Base-by-base conservation (phyloP, 2,113 vertebrate species). In the Thunnus maccoyii region DNA sequence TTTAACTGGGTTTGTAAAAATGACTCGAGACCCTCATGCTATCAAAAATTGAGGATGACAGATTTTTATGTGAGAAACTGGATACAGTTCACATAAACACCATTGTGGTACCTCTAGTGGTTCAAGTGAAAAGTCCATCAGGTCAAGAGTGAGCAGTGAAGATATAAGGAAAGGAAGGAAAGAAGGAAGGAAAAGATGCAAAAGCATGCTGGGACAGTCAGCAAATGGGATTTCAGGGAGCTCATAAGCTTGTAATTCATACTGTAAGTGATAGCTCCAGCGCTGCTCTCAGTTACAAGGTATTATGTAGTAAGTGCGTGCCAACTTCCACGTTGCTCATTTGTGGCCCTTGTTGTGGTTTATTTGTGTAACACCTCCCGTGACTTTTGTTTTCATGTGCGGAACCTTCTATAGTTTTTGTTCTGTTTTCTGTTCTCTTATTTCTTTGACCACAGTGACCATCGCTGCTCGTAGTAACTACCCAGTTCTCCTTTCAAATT, bases 201-300 rank as follows among this genome's bases (percentile, higher is more conserved):
- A 41, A 27, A 47, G 20, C 30, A 22, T 20, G 50, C n/a, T 15
- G 3, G 11, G 17, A 46, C 13, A 15, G 52, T 9, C 6, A 51
- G 32, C 65, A 22, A 62, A 78, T 57, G 13, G 18, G 51, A 62
- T 76, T 69, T 57, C 22, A 25, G 15, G 27, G 14, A 71, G 75
- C 50, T 67, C 47, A 18, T 17, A 51, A 22, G 22, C 71, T 50
- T 27, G 58, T 80, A 75, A 75, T 52, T 68, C 25, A 22, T 50
- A 20, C 5, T 17, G 63, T 72, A 52, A 72, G 72, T 32, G 48
- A 62, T 56, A 51, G 0, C 4, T 27, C 48, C 44, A 60, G 32
- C 36, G 1, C 18, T 27, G 5, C 41, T 52, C 7, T 18, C 55
- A 56, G n/a, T 30, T 25, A 17, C 22, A 63, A 14, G 25, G 15